These are phyloP conservation scores for Drosophila pruinosa DNA, from an alignment of 1,140 invertebrate genomes.

Conservation along the genomic window DNA sequence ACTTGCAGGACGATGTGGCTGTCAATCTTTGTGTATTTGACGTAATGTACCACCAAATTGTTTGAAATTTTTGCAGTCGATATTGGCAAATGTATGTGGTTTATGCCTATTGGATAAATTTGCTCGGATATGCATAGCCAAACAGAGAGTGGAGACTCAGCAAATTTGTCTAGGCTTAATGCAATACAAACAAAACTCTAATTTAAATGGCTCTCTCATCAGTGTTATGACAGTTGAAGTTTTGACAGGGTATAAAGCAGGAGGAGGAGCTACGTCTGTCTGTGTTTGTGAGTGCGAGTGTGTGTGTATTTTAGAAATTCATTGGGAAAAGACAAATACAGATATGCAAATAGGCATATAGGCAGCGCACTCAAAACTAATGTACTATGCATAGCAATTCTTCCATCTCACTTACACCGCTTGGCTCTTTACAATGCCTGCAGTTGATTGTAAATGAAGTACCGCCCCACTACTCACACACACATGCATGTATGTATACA, in stretches of 20 bases:
- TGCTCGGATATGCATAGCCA: neutral
- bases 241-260: slow-evolving; percentile 44
- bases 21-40: neutral
- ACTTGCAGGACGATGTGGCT: neutral
- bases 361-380: slow-evolving; percentile 71
- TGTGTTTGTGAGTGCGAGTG: neutral
- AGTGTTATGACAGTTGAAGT: slow-evolving; percentile 79
- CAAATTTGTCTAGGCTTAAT: slow-evolving; percentile 69
- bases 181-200: slow-evolving; percentile 72
- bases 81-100: neutral
- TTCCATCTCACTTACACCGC: slow-evolving; percentile 12
- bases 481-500: slow-evolving; percentile 11
- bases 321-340: slow-evolving; percentile 79
- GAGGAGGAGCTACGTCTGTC: neutral
- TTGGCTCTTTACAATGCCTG: slow-evolving; percentile 53
- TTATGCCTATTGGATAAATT: slow-evolving; percentile 19
- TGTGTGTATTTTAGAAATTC: slow-evolving; percentile 66
- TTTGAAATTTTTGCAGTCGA: neutral
- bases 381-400: slow-evolving; percentile 58
- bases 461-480: neutral
- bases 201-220: slow-evolving; percentile 72
- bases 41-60: slow-evolving; percentile 24
- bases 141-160: slow-evolving; percentile 16
- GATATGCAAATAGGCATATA: slow-evolving; percentile 79
- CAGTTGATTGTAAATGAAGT: slow-evolving; percentile 71